Evolutionary conservation across 2,888 invertebrate genomes (phyloP), one percentile per base, ranked within the genome.

Genomic region (Cenopis cana): DNA sequence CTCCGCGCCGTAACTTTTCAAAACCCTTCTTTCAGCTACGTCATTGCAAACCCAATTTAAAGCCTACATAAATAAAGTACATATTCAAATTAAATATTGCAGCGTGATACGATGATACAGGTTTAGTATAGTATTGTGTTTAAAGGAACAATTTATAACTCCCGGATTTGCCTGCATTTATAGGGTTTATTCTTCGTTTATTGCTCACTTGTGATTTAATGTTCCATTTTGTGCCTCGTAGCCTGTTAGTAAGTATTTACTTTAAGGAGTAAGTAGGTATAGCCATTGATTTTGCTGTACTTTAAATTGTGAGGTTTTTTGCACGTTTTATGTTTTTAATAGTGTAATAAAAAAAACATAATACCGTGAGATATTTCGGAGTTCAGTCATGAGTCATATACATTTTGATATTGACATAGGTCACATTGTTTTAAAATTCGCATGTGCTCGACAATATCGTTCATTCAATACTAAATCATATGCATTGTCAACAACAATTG

Each of bases 121-220:
- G n/a, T 55, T 55, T 14, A n/a, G 0, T 9, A 57, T 36, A n/a
- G 56, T 24, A 60, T 61, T n/a, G 41, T 33, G n/a, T 67, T 54
- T 38, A 54, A 29, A 24, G 24, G 60, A 41, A 54, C 54, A 61
- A 54, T 68, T 60, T 68, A 68, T n/a, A 24, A 52, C 41, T 55
- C 18, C 17, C 17, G 50, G 67, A 56, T 50, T 38, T 61, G 52
- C 29, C 54, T 68, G 68, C 68, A 61, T 68, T 68, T 54, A 68
- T 54, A 66, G 41, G 68, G 41, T 54, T 68, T 61, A 61, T 54
- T 41, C 29, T 52, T 54, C 29, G 60, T 68, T 68, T 68, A 68
- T 68, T 54, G 68, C 60, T 50, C 59, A 60, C 68, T 60, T 41
- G 54, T 61, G 68, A 68, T 68, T 68, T 60, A 61, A 68, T 61